A percentile compares a stretch with the other conserved stretches of the same genome.
Conservation (phyloP, 2,797 vertebrate genomes). For the Hoplostethus atlanticus region DNA sequence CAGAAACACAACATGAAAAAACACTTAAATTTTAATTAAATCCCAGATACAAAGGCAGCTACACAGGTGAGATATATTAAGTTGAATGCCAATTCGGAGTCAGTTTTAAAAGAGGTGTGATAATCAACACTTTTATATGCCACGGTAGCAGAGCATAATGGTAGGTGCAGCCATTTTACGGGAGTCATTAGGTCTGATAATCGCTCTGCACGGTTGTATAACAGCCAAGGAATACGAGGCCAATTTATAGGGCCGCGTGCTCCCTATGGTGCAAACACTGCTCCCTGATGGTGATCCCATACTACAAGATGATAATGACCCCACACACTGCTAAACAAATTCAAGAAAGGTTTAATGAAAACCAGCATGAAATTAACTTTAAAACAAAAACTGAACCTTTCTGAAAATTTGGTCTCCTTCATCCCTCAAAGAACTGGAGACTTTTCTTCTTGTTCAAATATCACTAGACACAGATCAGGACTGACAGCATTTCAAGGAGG, state of each 20-base stretch:
- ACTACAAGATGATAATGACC: background rate
- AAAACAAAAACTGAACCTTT: background rate
- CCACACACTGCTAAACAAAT: background rate
- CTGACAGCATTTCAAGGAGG: background rate
- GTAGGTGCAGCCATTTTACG: background rate
- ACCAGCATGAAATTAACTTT: background rate
- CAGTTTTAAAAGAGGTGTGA: background rate
- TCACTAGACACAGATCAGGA: background rate
- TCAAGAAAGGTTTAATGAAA: background rate
- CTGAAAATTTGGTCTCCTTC: background rate
- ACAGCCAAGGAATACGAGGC: background rate
- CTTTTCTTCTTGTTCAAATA: no score
- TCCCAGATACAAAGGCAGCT: background rate
- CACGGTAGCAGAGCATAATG: background rate
- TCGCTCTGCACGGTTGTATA: background rate
- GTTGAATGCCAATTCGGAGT: background rate
- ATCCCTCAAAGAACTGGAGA: no score
- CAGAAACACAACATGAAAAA: slow-evolving; percentile 13
- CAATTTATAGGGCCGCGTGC: background rate
- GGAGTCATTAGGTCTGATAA: background rate
- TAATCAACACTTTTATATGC: background rate
- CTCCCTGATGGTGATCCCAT: background rate
- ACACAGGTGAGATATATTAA: background rate
- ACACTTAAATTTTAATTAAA: background rate
- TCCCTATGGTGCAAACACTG: background rate